Evolutionary conservation across 2,888 invertebrate genomes (phyloP), one percentile per base, ranked within the genome.

Genomic region (Nephrocerus scutellatus): DNA sequence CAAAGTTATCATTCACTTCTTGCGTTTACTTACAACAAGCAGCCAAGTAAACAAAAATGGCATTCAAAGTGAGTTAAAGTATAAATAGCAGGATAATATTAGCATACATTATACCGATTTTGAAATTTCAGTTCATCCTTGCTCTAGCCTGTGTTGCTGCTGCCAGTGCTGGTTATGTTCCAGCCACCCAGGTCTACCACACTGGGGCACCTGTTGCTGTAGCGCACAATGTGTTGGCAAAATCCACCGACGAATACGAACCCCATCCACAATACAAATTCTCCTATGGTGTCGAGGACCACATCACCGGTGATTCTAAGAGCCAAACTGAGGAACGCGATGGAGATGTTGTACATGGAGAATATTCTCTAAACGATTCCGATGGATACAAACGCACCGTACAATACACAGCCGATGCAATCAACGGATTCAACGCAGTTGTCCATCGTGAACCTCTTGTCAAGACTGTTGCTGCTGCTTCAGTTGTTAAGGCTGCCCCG

Each of bases 351-450:
- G 68, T 68, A 15, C 60, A 59, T 25, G 68, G 68, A 41, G 64
- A 64, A 54, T 68, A 68, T 42, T 61, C 68, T 1, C 49, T 68
- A 44, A 54, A 64, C 32, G 68, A 68, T 29, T 54, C 68, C 46
- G 68, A 68, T 52, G 68, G 68, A 32, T 57, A 59, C 44, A 60
- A 61, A 21, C 59, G 66, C 35, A 64, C 59, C 38, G 66, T 67
- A 7, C 60, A 64, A 39, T 67, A 67, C 45, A 60, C 64, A 2
- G 64, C 66, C 9, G 67, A 67, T 51, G 53, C 61, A 23, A 15
- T 62, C 8, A 55, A 66, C 25, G 66, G 66, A n/a, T 66, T 66
- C 53, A 67, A 67, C 39, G 66, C 66, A 28, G 58, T 67, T 13
- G 66, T 66, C 6, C 46, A 52, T 30, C 56, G 55, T 35, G 53